Evolutionary conservation across 2,113 vertebrate species (phyloP).

Genomic region (Turdus rufiventris): DNA sequence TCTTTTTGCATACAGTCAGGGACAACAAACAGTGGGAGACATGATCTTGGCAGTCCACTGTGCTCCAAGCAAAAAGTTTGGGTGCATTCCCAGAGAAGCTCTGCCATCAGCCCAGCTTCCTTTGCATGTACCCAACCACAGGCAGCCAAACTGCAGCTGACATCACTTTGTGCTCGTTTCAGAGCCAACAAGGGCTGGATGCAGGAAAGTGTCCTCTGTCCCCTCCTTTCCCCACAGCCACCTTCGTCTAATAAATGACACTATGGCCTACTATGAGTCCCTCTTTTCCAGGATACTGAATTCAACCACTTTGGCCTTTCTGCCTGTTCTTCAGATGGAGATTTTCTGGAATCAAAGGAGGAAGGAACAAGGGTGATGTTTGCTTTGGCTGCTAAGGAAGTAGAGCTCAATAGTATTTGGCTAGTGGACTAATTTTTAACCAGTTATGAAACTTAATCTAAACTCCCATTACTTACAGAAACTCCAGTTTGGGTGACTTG

Average conservation of each 20-base stretch:
- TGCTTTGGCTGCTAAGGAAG: not conserved
- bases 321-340: not conserved
- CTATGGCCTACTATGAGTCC: not conserved
- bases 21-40: not conserved
- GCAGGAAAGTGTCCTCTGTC: not conserved
- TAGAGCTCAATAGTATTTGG: not conserved
- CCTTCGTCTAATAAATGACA: not conserved
- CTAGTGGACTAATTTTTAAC: not conserved
- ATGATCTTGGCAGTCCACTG: not conserved
- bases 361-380: not conserved
- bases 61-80: not conserved
- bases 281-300: not conserved
- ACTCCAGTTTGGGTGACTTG: not conserved
- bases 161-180: not conserved
- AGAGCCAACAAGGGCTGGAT: not conserved
- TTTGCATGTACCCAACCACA: not conserved
- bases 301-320: not conserved
- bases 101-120: not conserved
- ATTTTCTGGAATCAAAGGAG: not conserved
- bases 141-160: not conserved
- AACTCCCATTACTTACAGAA: not conserved
- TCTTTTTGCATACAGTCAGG: not conserved
- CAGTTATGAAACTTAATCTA: not conserved
- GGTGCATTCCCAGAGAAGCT: not conserved
- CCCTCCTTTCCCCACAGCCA: fast-evolving